These are phyloP conservation scores for Dichetophora obliterata DNA, from an alignment of 2,888 invertebrate genomes.

Conservation along the genomic window DNA sequence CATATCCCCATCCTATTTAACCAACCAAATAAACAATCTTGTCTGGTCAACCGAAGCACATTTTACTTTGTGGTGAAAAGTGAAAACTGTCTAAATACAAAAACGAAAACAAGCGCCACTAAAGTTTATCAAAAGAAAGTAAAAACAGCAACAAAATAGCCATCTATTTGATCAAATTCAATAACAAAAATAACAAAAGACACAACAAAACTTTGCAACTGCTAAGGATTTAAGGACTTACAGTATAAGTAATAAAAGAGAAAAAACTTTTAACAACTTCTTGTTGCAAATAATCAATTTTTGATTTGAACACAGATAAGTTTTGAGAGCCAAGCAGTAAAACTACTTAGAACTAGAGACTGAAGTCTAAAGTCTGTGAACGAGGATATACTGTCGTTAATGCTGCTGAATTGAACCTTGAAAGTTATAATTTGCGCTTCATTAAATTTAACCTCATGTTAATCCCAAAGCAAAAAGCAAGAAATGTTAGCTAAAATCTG, in stretches of 20 bases:
- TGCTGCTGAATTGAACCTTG: neutral
- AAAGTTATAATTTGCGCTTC: conserved; percentile 44
- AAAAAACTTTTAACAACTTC: conserved; percentile 1
- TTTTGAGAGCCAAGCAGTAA: conserved; percentile 13
- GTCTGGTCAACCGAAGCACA: conserved; percentile 24
- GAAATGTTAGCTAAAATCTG: neutral
- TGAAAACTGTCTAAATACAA: conserved; percentile 4
- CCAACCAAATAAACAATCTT: neutral
- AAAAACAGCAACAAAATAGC: neutral
- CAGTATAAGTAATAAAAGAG: neutral
- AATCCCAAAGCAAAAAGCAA: neutral
- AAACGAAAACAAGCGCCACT: neutral
- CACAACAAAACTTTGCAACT: conserved; percentile 1
- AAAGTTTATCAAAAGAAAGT: neutral
- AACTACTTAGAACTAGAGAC: neutral
- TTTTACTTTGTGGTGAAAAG: conserved; percentile 23
- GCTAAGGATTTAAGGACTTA: neutral
- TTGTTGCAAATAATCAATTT: conserved; percentile 30
- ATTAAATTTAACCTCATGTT: conserved; percentile 42
- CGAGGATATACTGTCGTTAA: neutral
- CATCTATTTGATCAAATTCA: too few relatives aligned
- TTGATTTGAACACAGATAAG: conserved; percentile 28
- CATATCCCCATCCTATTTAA: too few relatives aligned
- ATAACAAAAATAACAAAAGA: conserved; percentile 4
- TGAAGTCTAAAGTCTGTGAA: neutral